These are phyloP conservation scores for Nilaparvata lugens DNA, from an alignment of 1,140 invertebrate species.

Conservation along the genomic window DNA sequence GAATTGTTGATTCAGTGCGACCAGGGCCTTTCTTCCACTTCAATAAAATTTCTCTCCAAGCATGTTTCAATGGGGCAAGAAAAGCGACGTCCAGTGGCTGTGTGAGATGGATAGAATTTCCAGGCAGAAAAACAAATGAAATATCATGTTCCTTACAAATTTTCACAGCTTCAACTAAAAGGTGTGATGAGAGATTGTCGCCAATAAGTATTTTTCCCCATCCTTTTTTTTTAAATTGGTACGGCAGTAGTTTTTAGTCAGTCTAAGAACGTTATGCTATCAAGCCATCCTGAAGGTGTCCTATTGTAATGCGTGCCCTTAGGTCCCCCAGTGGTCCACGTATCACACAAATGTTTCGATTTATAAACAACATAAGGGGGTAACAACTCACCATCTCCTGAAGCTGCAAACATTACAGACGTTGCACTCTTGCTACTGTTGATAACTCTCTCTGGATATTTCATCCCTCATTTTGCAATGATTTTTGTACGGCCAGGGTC, in stretches of 20 bases:
- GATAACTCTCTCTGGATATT: slow-evolving; percentile 18
- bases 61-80: slow-evolving; percentile 31
- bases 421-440: slow-evolving; percentile 16
- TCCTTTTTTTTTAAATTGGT: slow-evolving; percentile 2
- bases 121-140: slow-evolving; percentile 25
- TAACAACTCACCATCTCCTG: slow-evolving; percentile 22
- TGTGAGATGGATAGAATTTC: slow-evolving; percentile 35
- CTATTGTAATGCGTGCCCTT: slow-evolving; percentile 9
- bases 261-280: slow-evolving; percentile 7
- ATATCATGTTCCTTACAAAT: slow-evolving; percentile 14
- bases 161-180: slow-evolving; percentile 28
- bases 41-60: slow-evolving; percentile 31
- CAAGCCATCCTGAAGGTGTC: slow-evolving; percentile 16
- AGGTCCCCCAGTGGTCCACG: slow-evolving; percentile 24
- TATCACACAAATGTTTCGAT: slow-evolving; percentile 22
- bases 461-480: slow-evolving; percentile 14
- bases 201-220: slow-evolving; percentile 25
- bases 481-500: slow-evolving; percentile 29
- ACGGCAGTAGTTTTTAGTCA: not conserved
- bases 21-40: slow-evolving; percentile 24
- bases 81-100: slow-evolving; percentile 37
- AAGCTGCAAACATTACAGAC: slow-evolving; percentile 21
- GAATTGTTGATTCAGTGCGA: not conserved
- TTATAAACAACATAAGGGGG: slow-evolving; percentile 35
- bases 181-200: slow-evolving; percentile 35